Evolutionary conservation across 2,113 vertebrate species (phyloP), one percentile per base, ranked within the genome.

Genomic region (Morphnarchus princeps): DNA sequence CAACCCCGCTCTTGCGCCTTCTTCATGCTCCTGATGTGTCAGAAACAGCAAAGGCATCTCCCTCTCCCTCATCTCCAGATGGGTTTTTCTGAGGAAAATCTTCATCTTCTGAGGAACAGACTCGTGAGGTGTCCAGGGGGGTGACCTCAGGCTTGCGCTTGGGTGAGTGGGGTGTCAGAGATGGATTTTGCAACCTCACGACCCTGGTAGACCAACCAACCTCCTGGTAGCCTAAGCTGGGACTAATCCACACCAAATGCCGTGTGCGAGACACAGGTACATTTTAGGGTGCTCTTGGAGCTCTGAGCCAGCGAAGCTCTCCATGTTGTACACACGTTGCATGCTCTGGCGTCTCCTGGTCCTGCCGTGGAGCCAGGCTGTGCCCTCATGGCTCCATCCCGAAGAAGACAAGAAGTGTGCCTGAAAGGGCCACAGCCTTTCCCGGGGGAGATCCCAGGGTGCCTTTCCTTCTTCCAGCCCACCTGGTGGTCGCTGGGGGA

Each of bases 401-500:
- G 57, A 40, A 28, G 45, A 43, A 13, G 11, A 16, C 49, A 73
- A 65, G 45, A 76, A 65, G 16, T 17, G 42, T 70, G 15, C n/a
- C 70, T 63, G 58, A 50, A 49, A 47, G 36, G 17, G n/a, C 12
- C 25, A 72, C 29, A 52, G 66, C 26, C 67, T 34, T 52, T 78
- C 32, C 54, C 1, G 2, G 24, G 13, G 54, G 24, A 81, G 25
- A n/a, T 70, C 18, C 21, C 19, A 19, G 32, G 0, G 1, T 21
- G 34, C 7, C 22, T 45, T 79, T 21, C 34, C 59, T 65, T 88
- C 72, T 55, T 70, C 82, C 13, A 11, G 22, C 13, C 9, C 34
- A 13, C 49, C n/a, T 86, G 34, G 11, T 13, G 62, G 50, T n/a
- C 0, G 0, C 28, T 50, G 32, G 7, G 31, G 50, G 31, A 67